Evolutionary conservation across 2,797 vertebrate genomes (phyloP), one percentile per base, ranked within the genome.

Genomic region (Synaphobranchus kaupii): DNA sequence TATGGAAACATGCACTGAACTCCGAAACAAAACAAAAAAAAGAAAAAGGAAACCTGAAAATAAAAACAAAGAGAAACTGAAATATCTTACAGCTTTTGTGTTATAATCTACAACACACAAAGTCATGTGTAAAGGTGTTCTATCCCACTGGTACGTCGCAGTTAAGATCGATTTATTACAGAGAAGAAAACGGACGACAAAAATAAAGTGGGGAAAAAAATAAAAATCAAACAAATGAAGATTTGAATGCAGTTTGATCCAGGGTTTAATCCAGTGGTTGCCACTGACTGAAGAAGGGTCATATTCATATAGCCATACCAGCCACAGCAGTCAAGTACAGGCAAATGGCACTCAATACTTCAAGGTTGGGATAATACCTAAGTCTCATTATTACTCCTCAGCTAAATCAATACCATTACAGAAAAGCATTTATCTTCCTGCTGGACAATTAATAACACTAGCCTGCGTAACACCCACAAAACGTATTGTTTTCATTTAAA

Each of bases 1-100:
- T 89, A 87, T 93, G 94, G 90, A 92, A 94, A 96, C 96, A 96
- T 97, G 96, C 96, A 96, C 92, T 94, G 95, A 96, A 96, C 95
- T 95, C 95, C 94, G 95, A 96, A 95, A 94, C 95, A 93, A 92
- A 91, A 88, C 71, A 31, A 85, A 60, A 66, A 88, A 50, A 88
- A 56, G 31, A 88, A 84, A 83, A 87, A 44, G 83, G 86, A 56
- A 56, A 56, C 54, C 48, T 44, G 50, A 83, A 83, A 83, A 68
- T 31, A n/a, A 83, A 39, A 84, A 84, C 31, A 25, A 88, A 88
- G 25, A 22, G 73, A 88, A 87, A 85, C 52, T 73, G 91, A 92
- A 94, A 93, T 95, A 96, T 95, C 95, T 95, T 95, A 96, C 95
- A 96, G 94, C 94, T 95, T 39, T 94, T 91, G 89, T 90, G 87